phyloP scores from a whole-genome alignment of 2,888 invertebrate genomes.

The Crematogaster levior region DNA sequence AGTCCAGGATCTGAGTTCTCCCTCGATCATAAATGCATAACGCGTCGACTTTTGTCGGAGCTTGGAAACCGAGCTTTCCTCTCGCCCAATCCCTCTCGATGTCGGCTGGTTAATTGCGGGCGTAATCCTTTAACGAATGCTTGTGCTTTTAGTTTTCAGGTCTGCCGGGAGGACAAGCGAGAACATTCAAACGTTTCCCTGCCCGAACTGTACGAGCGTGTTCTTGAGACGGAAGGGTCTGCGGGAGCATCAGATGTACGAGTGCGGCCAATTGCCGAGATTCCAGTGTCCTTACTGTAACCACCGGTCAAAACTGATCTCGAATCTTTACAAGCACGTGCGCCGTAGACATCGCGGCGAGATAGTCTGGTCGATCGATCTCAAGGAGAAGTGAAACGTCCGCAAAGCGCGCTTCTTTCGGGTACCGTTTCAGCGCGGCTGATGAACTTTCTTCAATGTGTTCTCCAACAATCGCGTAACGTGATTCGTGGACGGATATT shows the following conservation, averaged over 20 bases:
- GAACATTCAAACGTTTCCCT: constrained; percentile 29
- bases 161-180: neutral
- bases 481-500: neutral
- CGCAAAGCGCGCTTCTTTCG: neutral
- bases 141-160: constrained; percentile 60
- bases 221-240: constrained; percentile 62
- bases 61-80: neutral
- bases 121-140: constrained; percentile 35
- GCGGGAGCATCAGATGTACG: constrained; percentile 68
- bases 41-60: neutral
- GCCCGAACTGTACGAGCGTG: constrained; percentile 56
- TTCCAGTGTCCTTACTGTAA: constrained; percentile 71
- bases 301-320: constrained; percentile 72
- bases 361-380: constrained; percentile 64
- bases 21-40: neutral
- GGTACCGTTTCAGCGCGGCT: neutral
- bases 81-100: neutral
- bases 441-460: neutral
- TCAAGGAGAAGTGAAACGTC: constrained; percentile 18
- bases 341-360: constrained; percentile 75
- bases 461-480: neutral
- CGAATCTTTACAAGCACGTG: constrained; percentile 81
- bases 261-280: constrained; percentile 73
- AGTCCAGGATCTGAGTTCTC: neutral
- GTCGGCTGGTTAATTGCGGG: neutral